Base-by-base conservation (phyloP, 2,888 invertebrate species). In the Thera britannica region DNA sequence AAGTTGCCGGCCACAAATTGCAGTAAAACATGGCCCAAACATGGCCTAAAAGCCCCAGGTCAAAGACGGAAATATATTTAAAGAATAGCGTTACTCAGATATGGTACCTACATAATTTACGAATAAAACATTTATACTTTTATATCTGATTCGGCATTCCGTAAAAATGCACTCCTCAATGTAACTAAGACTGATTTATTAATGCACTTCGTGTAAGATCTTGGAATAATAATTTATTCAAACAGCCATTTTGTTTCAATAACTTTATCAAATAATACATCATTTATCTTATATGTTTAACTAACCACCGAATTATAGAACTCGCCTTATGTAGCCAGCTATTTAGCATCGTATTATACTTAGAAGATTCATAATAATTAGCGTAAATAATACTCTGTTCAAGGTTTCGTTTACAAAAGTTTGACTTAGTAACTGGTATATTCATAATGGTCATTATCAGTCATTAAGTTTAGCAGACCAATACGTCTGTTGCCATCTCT, bases 101-200 rank as follows among this genome's bases (percentile, higher is more conserved):
- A 23, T 23, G 23, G 23, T 23, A 23, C 23, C 23, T 23, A 23
- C 23, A 23, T 23, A 65, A 59, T 63, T 71, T 60, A 70, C 56
- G 68, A 41, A 65, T 60, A 11, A 65, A 61, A 69, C 65, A 67
- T 76, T 74, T 74, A 69, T 79, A 77, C 69, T 77, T 77, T 72
- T 72, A 62, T 71, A 73, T 9, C 35, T 54, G 8, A 59, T 38
- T 57, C 60, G 44, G 63, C 72, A 72, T 74, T 74, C 72, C 74
- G 74, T 49, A n/a, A 49, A 55, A 64, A 67, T 63, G 62, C 72
- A 74, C 66, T 74, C 73, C 70, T 46, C 56, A 72, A 76, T 81
- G 68, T 81, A 80, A 80, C 79, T 84, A 87, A 88, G 89, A 89
- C 89, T 89, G 89, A 85, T 79, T 83, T 77, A 75, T 75, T 75